Evolutionary conservation across 2,797 vertebrate species (phyloP), one percentile per base, ranked within the genome.

Genomic region (Danio tinwini): DNA sequence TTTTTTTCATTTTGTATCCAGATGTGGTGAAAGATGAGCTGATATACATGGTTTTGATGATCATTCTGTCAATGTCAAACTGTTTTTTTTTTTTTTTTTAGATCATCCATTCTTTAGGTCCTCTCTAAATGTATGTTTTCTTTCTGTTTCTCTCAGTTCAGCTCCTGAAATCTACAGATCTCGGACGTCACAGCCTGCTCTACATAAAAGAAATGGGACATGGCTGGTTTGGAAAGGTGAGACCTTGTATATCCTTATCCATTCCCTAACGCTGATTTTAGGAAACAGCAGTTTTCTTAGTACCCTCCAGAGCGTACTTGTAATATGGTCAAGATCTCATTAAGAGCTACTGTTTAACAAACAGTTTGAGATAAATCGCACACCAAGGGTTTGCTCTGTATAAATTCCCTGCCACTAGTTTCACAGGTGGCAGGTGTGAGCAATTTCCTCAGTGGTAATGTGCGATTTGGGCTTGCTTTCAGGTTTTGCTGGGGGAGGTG

Each of bases 151-250:
- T 70, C 65, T 59, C 90, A 98, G 97, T 96, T 86, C 96, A 97
- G 91, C 92, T 97, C 86, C 94, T 97, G 92, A 96, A 96, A 87
- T 95, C 96, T 45, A 91, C 95, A 16, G 96, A 96, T 85, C 93
- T 98, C 81, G 96, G 96, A 82, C 95, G 96, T 73, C 96, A 98
- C 88, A 97, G 96, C 88, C 93, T 99, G 44, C 94, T 98, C 65
- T 98, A 97, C 93, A 92, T 99, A 83, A 97, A 98, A 90, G 97
- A 98, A 90, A 96, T 98, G 0, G 97, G 97, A 68, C 94, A 94
- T 1, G 96, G 96, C 82, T 99, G 97, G 98, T 98, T 99, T 1
- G 97, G 97, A 84, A 98, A 97, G 95, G 98, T 98, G 91, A 94
- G 93, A 0, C 53, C 40, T 21, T 19, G 58, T 14, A 59, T 68